A percentile compares a stretch with the other conserved stretches of the same genome.
phyloP scores from a whole-genome alignment of 2,797 vertebrate species.

The Gastrophryne carolinensis region DNA sequence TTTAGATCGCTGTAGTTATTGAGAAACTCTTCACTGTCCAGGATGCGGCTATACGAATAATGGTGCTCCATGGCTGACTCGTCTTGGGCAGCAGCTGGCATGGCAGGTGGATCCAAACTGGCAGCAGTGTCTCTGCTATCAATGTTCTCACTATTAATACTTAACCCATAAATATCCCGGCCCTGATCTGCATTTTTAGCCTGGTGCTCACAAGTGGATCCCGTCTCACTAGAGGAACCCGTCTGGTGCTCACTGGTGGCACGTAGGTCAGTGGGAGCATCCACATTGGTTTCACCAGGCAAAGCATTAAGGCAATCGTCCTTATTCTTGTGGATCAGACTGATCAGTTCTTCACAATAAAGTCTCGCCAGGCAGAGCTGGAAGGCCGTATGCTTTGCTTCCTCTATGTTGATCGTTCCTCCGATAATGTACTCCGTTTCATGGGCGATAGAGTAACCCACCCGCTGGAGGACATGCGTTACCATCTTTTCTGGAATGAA shows the following conservation, averaged over 20 bases:
- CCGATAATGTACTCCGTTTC: slow-evolving; percentile 72
- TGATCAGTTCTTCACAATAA: slow-evolving; percentile 68
- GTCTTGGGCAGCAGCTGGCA: no score
- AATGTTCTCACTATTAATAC: not conserved
- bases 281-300: not conserved
- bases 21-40: slow-evolving; percentile 62
- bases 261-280: no score
- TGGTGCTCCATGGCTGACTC: rapidly evolving
- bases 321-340: slow-evolving; percentile 64
- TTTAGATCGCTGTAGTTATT: slow-evolving; percentile 76
- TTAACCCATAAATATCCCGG: not conserved
- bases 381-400: slow-evolving; percentile 70
- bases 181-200: no score
- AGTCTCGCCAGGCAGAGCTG: slow-evolving; percentile 80
- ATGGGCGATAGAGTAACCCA: slow-evolving; percentile 74
- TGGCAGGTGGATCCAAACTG: no score
- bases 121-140: not conserved
- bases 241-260: no score
- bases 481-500: slow-evolving; percentile 67
- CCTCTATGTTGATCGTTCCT: slow-evolving; percentile 63
- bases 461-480: slow-evolving; percentile 70
- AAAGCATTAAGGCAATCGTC: not conserved
- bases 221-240: no score
- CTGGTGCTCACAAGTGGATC: no score
- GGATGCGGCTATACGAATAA: slow-evolving; percentile 13